Conservation (phyloP, 2,797 vertebrate species). For the Lateolabrax maculatus region DNA sequence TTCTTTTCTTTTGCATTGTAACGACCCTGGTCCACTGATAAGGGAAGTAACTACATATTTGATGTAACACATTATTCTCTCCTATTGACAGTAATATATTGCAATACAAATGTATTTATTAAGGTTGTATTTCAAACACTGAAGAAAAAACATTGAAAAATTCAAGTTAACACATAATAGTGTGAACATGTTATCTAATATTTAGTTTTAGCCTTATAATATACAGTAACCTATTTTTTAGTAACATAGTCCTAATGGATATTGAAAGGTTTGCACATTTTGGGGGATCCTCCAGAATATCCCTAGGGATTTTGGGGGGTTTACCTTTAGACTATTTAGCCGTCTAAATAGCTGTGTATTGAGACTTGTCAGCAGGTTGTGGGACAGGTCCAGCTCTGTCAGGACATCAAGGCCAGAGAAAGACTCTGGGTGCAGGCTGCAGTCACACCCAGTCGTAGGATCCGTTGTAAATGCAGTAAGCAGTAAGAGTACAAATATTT, state of each 20-base stretch:
- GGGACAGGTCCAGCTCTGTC: constrained; percentile 83
- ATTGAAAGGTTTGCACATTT: not conserved
- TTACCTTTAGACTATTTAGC: constrained; percentile 78
- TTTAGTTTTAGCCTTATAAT: not conserved
- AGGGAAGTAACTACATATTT: not conserved
- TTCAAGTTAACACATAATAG: not conserved
- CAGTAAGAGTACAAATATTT: not conserved
- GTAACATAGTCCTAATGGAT: not conserved
- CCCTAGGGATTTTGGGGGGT: not conserved
- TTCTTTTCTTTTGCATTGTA: not conserved
- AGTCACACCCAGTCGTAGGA: constrained; percentile 1
- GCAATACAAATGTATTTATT: not conserved
- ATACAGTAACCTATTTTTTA: not conserved
- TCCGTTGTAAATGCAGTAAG: not conserved
- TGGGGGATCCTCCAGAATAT: not conserved
- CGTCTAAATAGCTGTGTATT: constrained; percentile 68
- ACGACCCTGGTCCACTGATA: not conserved
- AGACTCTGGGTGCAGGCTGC: constrained; percentile 78
- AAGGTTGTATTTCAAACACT: not conserved
- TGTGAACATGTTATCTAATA: not conserved
- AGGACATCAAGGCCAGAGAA: constrained; percentile 84
- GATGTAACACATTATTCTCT: not conserved
- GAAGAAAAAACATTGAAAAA: not conserved
- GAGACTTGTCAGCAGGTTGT: constrained; percentile 85
- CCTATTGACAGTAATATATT: not conserved